Evolutionary conservation across 2,888 invertebrate species (phyloP), one percentile per base, ranked within the genome.

Genomic region (Thecocarcelia acutangulata): DNA sequence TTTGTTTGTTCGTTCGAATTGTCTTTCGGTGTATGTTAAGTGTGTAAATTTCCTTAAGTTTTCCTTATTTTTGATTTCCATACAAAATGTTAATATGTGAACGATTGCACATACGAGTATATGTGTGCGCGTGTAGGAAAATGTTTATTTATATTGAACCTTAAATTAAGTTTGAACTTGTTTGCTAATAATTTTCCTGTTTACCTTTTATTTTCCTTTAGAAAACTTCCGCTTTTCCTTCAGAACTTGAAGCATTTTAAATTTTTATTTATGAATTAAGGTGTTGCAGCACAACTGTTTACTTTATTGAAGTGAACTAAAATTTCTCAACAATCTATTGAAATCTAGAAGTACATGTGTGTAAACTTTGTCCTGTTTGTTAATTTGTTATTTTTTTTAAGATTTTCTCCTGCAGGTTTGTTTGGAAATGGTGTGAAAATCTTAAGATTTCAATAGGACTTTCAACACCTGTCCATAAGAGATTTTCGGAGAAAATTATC

Each of bases 101-200:
- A 13, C 50, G 33, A 37, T 11, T 48, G 40, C 52, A 46, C 15
- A 3, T 66, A 24, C 54, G 4, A 0, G 15, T 9, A 28, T 54
- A 1, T 64, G 37, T 50, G n/a, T 54, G 48, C 50, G 58, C 37
- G 9, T 70, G 42, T 68, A 50, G 33, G 2, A 33, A 33, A 33
- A 40, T 58, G 69, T 15, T 64, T 70, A 70, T 74, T 88, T 87
- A 86, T 89, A 89, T 89, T 88, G 89, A 89, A 89, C 88, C 88
- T 86, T 88, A 89, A 89, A 89, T 89, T 89, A 89, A 89, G 89
- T 89, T 89, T 89, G 87, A 89, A 87, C 89, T 86, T 87, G 88
- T 84, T 77, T 80, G 82, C 78, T 82, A 82, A 82, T 82, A 82
- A 82, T 78, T 82, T 83, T 73, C 75, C 74, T 80, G 83, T 81